Conservation (phyloP, 2,797 vertebrate species). For the Centroberyx gerrardi region DNA sequence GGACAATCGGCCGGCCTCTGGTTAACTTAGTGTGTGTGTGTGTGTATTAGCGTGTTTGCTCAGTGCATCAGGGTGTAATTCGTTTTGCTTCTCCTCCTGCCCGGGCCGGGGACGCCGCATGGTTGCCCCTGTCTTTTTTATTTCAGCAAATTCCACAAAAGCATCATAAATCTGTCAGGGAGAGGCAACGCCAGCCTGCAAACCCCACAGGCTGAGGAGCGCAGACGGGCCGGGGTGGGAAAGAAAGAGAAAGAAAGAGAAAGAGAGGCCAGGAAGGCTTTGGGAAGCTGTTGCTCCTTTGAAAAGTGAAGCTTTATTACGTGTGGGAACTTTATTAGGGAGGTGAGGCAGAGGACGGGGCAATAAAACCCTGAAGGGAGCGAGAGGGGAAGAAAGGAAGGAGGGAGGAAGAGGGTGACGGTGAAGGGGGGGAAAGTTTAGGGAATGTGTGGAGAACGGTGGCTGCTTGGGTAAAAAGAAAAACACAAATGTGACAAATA, state of each 20-base stretch:
- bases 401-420: slow-evolving; percentile 40
- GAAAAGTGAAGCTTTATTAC: slow-evolving; percentile 86
- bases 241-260: slow-evolving; percentile 52
- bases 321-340: slow-evolving; percentile 85
- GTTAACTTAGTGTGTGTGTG: slow-evolving; percentile 38
- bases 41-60: slow-evolving; percentile 39
- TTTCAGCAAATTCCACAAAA: slow-evolving; percentile 82
- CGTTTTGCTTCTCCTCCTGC: slow-evolving; percentile 50
- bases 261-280: slow-evolving; percentile 70
- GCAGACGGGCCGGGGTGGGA: slow-evolving; percentile 74
- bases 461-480: slow-evolving; percentile 31
- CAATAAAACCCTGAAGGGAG: slow-evolving; percentile 69
- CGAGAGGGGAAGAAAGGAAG: slow-evolving; percentile 25
- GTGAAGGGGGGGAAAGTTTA: slow-evolving; percentile 22
- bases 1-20: slow-evolving; percentile 23
- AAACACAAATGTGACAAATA: slow-evolving; percentile 56
- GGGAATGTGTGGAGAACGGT: not conserved
- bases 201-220: slow-evolving; percentile 68
- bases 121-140: slow-evolving; percentile 64
- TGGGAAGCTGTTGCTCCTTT: slow-evolving; percentile 78
- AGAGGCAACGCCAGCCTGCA: slow-evolving; percentile 56
- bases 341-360: slow-evolving; percentile 75
- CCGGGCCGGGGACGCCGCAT: slow-evolving; percentile 47
- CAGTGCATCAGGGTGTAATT: slow-evolving; percentile 39
- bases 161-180: slow-evolving; percentile 85